A percentile compares a stretch with the other conserved stretches of the same genome.
phyloP scores from a whole-genome alignment of 2,888 invertebrate species.

The Lypha dubia region DNA sequence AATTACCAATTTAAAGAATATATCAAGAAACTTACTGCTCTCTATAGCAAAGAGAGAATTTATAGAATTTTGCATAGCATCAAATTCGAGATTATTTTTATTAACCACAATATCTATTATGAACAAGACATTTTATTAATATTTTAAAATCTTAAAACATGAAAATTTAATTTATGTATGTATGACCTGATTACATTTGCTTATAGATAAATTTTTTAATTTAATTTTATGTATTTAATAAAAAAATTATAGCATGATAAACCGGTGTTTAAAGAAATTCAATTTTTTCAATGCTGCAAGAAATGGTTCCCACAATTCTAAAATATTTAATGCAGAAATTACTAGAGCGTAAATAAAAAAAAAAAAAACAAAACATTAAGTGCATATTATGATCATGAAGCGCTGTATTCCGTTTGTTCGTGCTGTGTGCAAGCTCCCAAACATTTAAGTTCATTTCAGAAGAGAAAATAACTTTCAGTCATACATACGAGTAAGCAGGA shows the following conservation, averaged over 20 bases:
- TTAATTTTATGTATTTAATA: no score
- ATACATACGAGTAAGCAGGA: slow-evolving; percentile 23
- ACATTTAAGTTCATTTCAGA: slow-evolving; percentile 19
- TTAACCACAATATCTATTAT: no score
- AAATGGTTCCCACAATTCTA: slow-evolving; percentile 30
- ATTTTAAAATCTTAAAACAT: no score
- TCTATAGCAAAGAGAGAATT: no score
- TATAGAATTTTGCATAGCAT: no score
- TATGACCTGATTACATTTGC: no score
- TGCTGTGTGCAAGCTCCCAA: slow-evolving; percentile 27
- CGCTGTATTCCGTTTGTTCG: slow-evolving; percentile 2
- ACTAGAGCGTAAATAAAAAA: slow-evolving; percentile 51
- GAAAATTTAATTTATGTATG: no score
- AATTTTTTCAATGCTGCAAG: slow-evolving; percentile 12
- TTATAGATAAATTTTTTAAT: no score
- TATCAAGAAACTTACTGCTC: no score
- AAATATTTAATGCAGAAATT: slow-evolving; percentile 30
- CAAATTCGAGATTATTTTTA: no score
- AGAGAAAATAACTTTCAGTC: slow-evolving; percentile 12
- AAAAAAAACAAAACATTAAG: slow-evolving; percentile 25
- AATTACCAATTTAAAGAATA: no score
- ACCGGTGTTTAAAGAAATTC: not conserved
- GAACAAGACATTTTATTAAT: no score
- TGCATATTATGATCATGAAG: not conserved
- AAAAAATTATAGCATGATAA: not conserved